Base-by-base conservation (phyloP, 1,140 invertebrate genomes). In the Dreissena polymorpha region DNA sequence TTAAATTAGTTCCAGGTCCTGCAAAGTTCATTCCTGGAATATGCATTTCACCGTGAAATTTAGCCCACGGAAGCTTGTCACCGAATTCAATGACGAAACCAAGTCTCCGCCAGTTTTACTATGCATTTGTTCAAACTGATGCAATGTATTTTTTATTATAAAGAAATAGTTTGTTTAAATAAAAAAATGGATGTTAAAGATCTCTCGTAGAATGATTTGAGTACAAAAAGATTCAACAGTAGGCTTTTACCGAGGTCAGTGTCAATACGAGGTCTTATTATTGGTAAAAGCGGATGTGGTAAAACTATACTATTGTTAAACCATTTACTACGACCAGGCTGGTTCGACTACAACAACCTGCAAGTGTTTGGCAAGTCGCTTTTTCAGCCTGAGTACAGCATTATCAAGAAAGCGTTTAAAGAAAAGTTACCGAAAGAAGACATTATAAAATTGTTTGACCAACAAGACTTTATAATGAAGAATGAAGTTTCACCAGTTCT, bases 251-350 rank as follows among this genome's bases (percentile, higher is more conserved):
- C 57, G 2, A 60, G 21, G 12, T 60, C n/a, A n/a, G n/a, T n/a
- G n/a, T n/a, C 57, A 60, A 60, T 60, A 60, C 57, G 57, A n/a
- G 57, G 57, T 6, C 16, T 60, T n/a, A 60, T 60, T 60, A 60
- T 60, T n/a, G 57, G 57, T 6, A 60, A 60, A 23, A n/a, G 16
- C 16, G 57, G 57, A n/a, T 60, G 57, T 60, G 57, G 57, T 10
- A 60, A 60, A 23, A 60, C 57, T 18, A 60, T 23, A 18, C 57
- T 60, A 18, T 23, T 60, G 6, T 60, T 60, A 60, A 60, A 60
- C 21, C 57, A 5, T 60, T 23, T 60, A n/a, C 57, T 60, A 60
- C 57, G 57, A 18, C 57, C 57, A 23, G 57, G 57, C 16, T 60
- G 57, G 57, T 60, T 60, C 2, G 12, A 60, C 57, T 60, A 60